A percentile compares a stretch with the other conserved stretches of the same genome.
phyloP scores from a whole-genome alignment of 2,113 vertebrate species.

The Leucopsar rothschildi region DNA sequence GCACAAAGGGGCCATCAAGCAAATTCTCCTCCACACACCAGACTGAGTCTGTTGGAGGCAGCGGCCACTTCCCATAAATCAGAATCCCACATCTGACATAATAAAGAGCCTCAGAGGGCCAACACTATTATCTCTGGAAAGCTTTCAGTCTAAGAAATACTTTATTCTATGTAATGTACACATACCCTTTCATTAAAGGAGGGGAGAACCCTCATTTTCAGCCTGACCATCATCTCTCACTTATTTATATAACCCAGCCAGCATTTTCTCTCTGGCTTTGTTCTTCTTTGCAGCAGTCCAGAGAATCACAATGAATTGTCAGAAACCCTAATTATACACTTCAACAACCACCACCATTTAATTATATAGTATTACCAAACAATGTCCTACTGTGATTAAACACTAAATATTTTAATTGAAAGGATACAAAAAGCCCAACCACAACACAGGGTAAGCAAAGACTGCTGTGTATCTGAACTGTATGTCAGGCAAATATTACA shows the following conservation, averaged over 20 bases:
- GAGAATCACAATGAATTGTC: slow-evolving; percentile 57
- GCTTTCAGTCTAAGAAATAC: slow-evolving; percentile 62
- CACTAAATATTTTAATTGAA: slow-evolving; percentile 62
- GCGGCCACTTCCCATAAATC: slow-evolving; percentile 12
- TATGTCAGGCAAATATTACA: not conserved
- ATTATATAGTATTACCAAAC: slow-evolving; percentile 59
- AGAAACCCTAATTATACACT: slow-evolving; percentile 55
- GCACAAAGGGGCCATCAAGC: not conserved
- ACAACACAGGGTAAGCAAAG: slow-evolving; percentile 10
- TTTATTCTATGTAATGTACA: slow-evolving; percentile 61
- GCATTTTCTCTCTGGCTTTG: slow-evolving; percentile 47
- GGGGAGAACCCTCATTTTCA: slow-evolving; percentile 33
- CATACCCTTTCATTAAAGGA: slow-evolving; percentile 63
- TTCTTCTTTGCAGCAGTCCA: slow-evolving; percentile 51
- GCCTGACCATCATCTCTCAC: slow-evolving; percentile 44
- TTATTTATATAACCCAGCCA: slow-evolving; percentile 47
- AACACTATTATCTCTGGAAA: slow-evolving; percentile 65
- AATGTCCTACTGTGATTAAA: slow-evolving; percentile 62
- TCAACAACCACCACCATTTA: slow-evolving; percentile 53
- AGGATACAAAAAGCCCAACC: slow-evolving; percentile 30
- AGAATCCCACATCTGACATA: slow-evolving; percentile 51
- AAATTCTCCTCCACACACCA: not conserved
- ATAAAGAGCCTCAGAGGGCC: slow-evolving; percentile 54
- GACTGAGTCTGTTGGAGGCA: not conserved
- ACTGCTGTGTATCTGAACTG: not conserved